Conservation (phyloP, 2,888 invertebrate species). For the Syritta pipiens region DNA sequence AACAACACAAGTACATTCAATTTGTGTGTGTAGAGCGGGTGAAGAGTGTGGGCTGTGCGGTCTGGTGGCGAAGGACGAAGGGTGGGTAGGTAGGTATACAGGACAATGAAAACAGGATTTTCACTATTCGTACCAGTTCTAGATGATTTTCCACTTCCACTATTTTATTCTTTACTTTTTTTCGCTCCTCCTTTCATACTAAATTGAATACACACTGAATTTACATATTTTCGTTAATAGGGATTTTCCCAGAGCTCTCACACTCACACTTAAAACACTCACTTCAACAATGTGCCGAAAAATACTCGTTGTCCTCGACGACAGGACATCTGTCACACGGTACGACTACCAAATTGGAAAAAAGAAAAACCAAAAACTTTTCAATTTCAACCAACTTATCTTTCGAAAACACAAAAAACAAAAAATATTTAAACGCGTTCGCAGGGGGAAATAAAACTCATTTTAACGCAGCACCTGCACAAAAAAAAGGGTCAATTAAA, state of each 20-base stretch:
- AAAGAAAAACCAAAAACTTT: not conserved
- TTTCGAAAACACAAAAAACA: not conserved
- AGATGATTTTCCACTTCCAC: constrained; percentile 68
- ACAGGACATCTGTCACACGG: constrained; percentile 63
- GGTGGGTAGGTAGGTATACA: constrained; percentile 17
- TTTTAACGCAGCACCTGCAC: constrained; percentile 18
- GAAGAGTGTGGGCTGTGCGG: constrained; percentile 17
- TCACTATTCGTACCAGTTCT: constrained; percentile 68
- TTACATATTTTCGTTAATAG: constrained; percentile 69
- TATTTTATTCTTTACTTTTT: constrained; percentile 40
- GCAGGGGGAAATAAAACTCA: not conserved
- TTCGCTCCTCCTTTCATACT: constrained; percentile 52
- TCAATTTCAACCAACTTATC: no score
- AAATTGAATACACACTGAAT: constrained; percentile 69
- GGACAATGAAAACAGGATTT: constrained; percentile 65
- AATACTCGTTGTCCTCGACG: constrained; percentile 47
- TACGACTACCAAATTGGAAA: constrained; percentile 25
- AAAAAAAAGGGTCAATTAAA: constrained; percentile 42
- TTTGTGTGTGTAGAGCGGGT: constrained; percentile 46
- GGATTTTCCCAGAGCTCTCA: constrained; percentile 67
- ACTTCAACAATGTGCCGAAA: constrained; percentile 61
- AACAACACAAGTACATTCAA: constrained; percentile 67
- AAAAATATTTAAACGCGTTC: constrained; percentile 22
- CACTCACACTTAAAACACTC: constrained; percentile 63
- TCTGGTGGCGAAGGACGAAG: not conserved